Evolutionary conservation across 2,113 vertebrate species (phyloP), one percentile per base, ranked within the genome.

Genomic region (Anser brachyrhynchus): DNA sequence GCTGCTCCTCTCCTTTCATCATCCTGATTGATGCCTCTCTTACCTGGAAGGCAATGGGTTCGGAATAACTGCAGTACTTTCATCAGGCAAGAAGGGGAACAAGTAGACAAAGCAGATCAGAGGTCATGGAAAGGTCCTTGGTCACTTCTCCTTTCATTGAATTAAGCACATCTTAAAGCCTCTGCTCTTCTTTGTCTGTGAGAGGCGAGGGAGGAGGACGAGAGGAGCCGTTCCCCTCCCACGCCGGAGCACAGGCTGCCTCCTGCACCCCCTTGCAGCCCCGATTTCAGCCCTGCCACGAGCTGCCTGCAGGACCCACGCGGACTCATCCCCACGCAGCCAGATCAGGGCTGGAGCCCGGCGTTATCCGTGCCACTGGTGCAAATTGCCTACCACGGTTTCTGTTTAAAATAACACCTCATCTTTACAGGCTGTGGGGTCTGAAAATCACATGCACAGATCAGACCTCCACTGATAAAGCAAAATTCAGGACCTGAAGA

Each of bases 281-380:
- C 61, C 4, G 0, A 3, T 11, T 31, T 6, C 39, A 44, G 21
- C 15, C 10, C 8, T 8, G 59, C 51, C 10, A 0, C 0, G 20
- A 78, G 57, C 72, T 15, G 12, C 75, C 80, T 2, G 1, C 4
- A 11, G 65, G 23, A 12, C 71, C 72, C 65, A 4, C 5, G 1
- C 11, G 12, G 26, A 8, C 15, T 26, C 5, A 8, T 0, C 73
- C 73, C 64, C 70, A 28, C 3, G 5, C 9, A 59, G 46, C 52
- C 69, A 4, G 0, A 43, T 29, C 2, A 1, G 62, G 9, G 4
- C 31, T 0, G 2, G 72, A 70, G 37, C 85, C 51, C 13, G 39
- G 23, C 16, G 1, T 4, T 3, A 25, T 7, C 35, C 6, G 0
- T 14, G 43, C 1, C 1, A 37, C 29, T 46, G 4, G 1, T 3